Base-by-base conservation (phyloP, 2,888 invertebrate genomes). In the Syrphus vitripennis region DNA sequence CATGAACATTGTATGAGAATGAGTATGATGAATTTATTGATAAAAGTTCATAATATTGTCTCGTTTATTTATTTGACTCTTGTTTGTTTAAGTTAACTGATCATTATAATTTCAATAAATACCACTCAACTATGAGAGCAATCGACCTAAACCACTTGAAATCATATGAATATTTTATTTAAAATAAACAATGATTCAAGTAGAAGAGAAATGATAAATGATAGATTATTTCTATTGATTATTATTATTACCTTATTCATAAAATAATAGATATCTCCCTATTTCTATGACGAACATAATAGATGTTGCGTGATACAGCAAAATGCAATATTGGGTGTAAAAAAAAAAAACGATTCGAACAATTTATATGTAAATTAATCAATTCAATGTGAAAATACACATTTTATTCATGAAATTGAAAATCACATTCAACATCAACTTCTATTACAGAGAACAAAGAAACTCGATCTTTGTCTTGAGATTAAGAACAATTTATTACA, bases 401-500 rank as follows among this genome's bases (percentile, higher is more conserved):
- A 50, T 67, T 67, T 34, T n/a, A 48, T 21, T 12, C 2, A 50
- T 50, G 34, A 67, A 48, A n/a, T n/a, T n/a, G n/a, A 31, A 67
- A 50, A 50, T 50, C 31, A 67, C 14, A 19, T 67, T 50, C n/a
- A 50, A 34, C 50, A n/a, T n/a, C n/a, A n/a, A n/a, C n/a, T n/a
- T n/a, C n/a, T 34, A 67, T 67, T 67, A 31, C 5, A 14, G 12
- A 31, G 10, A 61, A 63, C 69, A 81, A 61, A 61, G 50, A 72
- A 82, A 21, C 42, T 40, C 24, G 71, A 75, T 75, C 26, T 59
- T 71, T 71, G 53, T 72, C 78, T 37, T 42, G 16, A 40, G 67
- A 78, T 69, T 72, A 59, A 53, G 48, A 53, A 61, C 21, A 74
- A 83, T 83, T 83, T 79, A 83, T 79, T 57, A 74, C 63, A 45